Evolutionary conservation across 2,888 invertebrate species (phyloP), one percentile per base, ranked within the genome.

Genomic region (Drosophila atripex): DNA sequence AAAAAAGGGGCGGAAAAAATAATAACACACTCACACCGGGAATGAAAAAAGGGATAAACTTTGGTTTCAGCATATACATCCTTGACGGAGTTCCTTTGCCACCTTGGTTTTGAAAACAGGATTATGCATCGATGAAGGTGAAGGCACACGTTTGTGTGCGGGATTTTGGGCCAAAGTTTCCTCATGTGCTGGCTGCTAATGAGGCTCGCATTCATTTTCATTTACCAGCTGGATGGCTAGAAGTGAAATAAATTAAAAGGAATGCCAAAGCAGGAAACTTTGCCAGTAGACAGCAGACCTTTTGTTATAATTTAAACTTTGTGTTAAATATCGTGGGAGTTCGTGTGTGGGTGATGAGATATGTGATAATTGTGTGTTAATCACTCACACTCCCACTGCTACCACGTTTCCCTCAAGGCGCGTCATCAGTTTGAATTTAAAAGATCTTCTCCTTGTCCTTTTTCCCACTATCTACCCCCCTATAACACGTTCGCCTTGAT

Each of bases 201-300:
- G 84, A 84, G 87, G 49, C 71, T 66, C 61, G 55, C 70, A 84
- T 84, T 84, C 73, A 76, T 84, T 80, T 76, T 78, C 80, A 84
- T 84, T 84, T 75, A 69, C 65, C 78, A 71, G 51, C 56, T 69
- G 79, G 50, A 49, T 49, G 56, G 61, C 55, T 65, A 63, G 55
- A 68, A 71, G 76, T 56, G 54, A 66, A 68, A 68, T 70, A 65
- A 76, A 72, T 76, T 56, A 78, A 64, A 85, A 56, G 59, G 64
- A 73, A 65, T 56, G 51, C 68, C 41, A 49, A 45, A 7, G 45
- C 12, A 49, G 52, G 23, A n/a, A 58, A 41, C 55, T 43, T 41
- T 41, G 18, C 18, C 39, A 41, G 39, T 18, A 41, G 16, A 18
- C 39, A 41, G 39, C 39, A 41, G 39, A 41, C 39, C 39, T 41